Evolutionary conservation across 2,888 invertebrate genomes (phyloP), one percentile per base, ranked within the genome.

Genomic region (Acanthosepion pharaonis): DNA sequence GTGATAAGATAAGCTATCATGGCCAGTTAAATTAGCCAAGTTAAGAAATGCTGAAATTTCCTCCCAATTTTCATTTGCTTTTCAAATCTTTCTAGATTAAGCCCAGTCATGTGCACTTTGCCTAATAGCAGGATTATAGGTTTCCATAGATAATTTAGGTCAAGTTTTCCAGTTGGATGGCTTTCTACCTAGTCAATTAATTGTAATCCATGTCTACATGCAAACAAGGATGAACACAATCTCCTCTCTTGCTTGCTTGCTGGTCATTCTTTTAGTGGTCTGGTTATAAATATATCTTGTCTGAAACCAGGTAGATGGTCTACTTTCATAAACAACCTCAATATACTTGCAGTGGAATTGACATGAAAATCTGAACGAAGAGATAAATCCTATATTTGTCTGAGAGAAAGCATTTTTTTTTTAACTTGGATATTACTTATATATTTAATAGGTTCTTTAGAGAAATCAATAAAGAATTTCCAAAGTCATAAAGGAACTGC

Each of bases 1-100:
- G 78, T 78, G 78, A 78, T 78, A 78, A 78, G 78, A 78, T 78
- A 78, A 78, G 78, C 78, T 78, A 78, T 78, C 78, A 78, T 78
- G 78, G 78, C n/a, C 78, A 78, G 78, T 78, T 78, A 78, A 78
- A 78, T 78, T 78, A 78, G 78, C 78, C 78, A 78, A 78, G 78
- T 78, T 33, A 78, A 78, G 78, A 78, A 78, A 78, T 33, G 78
- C 78, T 78, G 78, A 78, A 78, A 78, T 78, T 78, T 78, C 78
- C 78, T 78, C n/a, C 78, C 78, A 78, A 78, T 78, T 78, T 78
- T 78, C 78, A 78, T 78, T 78, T 78, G 78, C 78, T 78, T 78
- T 78, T 78, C 78, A n/a, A 78, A 78, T 78, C 78, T 78, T 78
- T 78, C n/a, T 78, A 33, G 78, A 78, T 78, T 78, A 78, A 78